phyloP scores from a whole-genome alignment of 2,797 vertebrate species.

The Propithecus deckenii region DNA sequence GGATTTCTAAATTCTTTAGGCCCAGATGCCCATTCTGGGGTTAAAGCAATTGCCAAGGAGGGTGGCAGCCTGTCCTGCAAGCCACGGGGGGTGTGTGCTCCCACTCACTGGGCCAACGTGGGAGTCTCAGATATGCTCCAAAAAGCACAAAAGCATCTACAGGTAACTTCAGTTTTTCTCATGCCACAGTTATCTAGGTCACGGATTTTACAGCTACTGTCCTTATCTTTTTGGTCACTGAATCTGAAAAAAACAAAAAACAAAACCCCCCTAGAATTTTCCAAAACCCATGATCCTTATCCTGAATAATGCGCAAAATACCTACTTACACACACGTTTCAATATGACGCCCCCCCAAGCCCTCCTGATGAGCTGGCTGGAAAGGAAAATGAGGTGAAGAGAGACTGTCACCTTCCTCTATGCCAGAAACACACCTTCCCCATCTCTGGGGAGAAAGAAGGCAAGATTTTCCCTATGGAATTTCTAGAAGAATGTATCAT shows the following conservation, averaged over 20 bases:
- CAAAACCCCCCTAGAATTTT: neutral
- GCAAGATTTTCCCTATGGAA: neutral
- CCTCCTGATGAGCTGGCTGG: fast-evolving
- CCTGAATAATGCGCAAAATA: neutral
- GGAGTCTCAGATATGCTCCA: fast-evolving
- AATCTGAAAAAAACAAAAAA: neutral
- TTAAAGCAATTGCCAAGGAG: neutral
- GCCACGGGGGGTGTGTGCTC: fast-evolving
- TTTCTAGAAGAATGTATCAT: neutral
- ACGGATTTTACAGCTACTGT: neutral
- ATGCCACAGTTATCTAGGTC: neutral
- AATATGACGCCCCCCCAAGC: neutral
- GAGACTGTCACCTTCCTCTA: neutral
- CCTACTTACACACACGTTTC: fast-evolving
- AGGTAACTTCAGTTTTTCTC: neutral
- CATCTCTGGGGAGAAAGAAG: too few species aligned
- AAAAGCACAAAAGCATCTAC: neutral
- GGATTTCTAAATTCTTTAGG: neutral
- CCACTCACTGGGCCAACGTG: fast-evolving
- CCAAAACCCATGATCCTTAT: neutral
- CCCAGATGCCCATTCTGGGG: neutral
- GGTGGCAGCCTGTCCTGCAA: neutral
- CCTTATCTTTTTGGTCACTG: neutral
- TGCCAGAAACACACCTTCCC: neutral
- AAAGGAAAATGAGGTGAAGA: neutral